phyloP scores from a whole-genome alignment of 2,113 vertebrate species.

The Miniopterus natalensis region DNA sequence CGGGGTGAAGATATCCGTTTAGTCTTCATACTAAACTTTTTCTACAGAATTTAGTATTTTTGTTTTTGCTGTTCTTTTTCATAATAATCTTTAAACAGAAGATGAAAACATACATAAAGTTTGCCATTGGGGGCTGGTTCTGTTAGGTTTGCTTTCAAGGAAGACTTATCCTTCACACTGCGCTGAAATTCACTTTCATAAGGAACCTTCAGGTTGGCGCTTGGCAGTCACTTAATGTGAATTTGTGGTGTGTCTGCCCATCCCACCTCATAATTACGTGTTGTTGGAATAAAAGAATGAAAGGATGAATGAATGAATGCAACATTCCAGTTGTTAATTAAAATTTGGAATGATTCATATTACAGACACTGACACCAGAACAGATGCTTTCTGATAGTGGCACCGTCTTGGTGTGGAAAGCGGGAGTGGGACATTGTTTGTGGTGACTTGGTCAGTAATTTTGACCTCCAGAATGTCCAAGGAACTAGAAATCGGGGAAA shows the following conservation, averaged over 20 bases:
- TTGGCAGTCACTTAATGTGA: neutral
- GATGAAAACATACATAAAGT: neutral
- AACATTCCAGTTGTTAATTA: neutral
- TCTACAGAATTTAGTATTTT: neutral
- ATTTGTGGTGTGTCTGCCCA: neutral
- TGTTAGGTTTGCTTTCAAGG: neutral
- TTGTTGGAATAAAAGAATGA: neutral
- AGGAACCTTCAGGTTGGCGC: neutral
- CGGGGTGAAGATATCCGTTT: neutral
- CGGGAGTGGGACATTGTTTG: fast-evolving
- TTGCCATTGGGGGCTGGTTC: neutral
- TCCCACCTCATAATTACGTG: neutral
- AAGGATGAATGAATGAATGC: neutral
- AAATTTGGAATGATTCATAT: neutral
- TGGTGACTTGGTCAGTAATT: neutral
- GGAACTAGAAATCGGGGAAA: neutral
- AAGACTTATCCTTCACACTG: neutral
- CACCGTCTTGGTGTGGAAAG: neutral
- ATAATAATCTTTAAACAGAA: neutral
- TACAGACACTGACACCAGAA: neutral
- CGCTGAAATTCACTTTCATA: neutral
- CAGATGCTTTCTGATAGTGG: neutral
- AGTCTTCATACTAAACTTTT: constrained; percentile 3
- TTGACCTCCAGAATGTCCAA: neutral
- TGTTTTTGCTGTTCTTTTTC: neutral